Evolutionary conservation across 2,797 vertebrate species (phyloP), one percentile per base, ranked within the genome.

Genomic region (Channallabes apus): DNA sequence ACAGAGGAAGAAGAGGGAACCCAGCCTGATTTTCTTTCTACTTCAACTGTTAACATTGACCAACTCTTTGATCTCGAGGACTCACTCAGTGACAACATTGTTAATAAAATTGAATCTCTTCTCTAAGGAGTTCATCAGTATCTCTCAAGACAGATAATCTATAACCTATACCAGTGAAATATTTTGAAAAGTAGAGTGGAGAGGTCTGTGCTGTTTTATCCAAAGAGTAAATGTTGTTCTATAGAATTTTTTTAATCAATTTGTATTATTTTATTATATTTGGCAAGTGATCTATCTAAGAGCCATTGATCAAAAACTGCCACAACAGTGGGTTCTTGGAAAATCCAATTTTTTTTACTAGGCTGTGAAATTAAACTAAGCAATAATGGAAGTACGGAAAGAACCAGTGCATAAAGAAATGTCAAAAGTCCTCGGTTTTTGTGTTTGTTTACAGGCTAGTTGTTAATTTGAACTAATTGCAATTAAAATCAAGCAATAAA

Each of bases 21-120:
- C 22, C 91, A 90, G n/a, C 87, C 58, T 0, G 95, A 97, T 85
- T 96, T 95, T 91, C 95, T 97, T 62, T 94, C 95, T 54, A 92
- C 88, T 90, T 93, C 95, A 2, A 84, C 92, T 0, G 90, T 96
- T 90, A 96, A 92, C 90, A 88, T 97, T 67, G 95, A 97, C 56
- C 96, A 97, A 88, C 92, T 97, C 80, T 97, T 97, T 88, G 95
- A 96, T 89, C 93, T 97, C 18, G 95, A 91, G 0, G 94, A 95
- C 27, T 82, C 94, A 5, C 92, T 97, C 59, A 91, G 92, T 3
- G 93, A 89, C 0, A 96, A 96, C 73, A 91, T 95, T 85, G 93
- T 93, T 75, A 91, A 88, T 92, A 93, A 92, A 35, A 95, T 96
- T 51, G 95, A 96, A 1, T 88, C 93, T 41, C 95, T 98, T 82